Evolutionary conservation across 2,797 vertebrate genomes (phyloP).

Genomic region (Sciurus carolinensis): DNA sequence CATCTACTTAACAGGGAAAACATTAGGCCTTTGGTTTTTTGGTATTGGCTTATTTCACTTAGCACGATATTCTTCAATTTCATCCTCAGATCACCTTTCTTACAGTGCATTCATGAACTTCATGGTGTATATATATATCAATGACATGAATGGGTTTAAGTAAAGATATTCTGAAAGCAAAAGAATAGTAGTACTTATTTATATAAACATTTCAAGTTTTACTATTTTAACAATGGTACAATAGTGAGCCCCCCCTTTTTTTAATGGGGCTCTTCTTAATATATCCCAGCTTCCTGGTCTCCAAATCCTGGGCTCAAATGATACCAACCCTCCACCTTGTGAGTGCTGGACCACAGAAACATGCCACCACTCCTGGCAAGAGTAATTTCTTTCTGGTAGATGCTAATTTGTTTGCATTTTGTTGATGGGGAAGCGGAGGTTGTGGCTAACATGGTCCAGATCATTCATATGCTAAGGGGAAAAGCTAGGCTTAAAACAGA

Average conservation of each 20-base stretch:
- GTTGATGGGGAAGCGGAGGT: background rate
- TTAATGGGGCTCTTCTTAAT: background rate
- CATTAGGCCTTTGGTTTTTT: too few species aligned
- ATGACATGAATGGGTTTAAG: conserved; percentile 8
- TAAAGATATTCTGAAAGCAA: conserved; percentile 33
- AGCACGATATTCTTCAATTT: too few species aligned
- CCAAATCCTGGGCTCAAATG: background rate
- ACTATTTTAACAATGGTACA: background rate
- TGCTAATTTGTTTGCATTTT: background rate
- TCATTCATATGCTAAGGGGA: background rate
- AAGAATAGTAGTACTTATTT: background rate
- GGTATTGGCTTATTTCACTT: too few species aligned
- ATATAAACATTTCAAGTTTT: background rate
- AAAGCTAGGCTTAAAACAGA: background rate
- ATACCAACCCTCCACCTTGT: background rate
- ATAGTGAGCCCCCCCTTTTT: background rate
- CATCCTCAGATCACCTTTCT: background rate
- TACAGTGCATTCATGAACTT: background rate
- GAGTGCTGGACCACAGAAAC: background rate
- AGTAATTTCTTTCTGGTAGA: background rate
- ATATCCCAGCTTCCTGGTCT: background rate
- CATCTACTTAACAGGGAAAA: too few species aligned
- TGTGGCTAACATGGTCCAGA: background rate
- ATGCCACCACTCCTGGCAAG: background rate
- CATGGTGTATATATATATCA: conserved; percentile 26